Evolutionary conservation across 1,140 invertebrate species (phyloP).

Genomic region (Trachymyrmex septentrionalis): DNA sequence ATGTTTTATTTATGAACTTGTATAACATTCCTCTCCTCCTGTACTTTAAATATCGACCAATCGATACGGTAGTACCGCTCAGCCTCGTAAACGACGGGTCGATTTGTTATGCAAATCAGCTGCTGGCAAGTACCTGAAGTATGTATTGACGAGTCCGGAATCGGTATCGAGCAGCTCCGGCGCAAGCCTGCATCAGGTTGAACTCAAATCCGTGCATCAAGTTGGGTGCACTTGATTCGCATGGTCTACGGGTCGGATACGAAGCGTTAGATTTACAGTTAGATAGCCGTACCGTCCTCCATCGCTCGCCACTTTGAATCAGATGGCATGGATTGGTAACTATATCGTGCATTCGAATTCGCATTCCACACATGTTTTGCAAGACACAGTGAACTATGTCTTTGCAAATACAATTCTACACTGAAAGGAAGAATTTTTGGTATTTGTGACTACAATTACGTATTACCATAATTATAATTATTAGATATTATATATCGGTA

Average conservation of each 20-base stretch:
- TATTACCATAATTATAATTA: no score
- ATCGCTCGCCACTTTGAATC: conserved; percentile 55
- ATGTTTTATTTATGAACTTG: conserved; percentile 2
- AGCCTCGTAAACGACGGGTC: conserved; percentile 46
- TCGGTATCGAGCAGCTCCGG: conserved; percentile 13
- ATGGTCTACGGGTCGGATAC: conserved; percentile 61
- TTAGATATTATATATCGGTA: no score
- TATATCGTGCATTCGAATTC: conserved; percentile 5
- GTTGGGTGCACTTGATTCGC: conserved; percentile 65
- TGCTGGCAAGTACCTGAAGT: conserved; percentile 44
- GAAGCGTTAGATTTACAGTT: conserved; percentile 80
- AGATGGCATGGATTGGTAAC: conserved; percentile 66
- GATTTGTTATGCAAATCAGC: conserved; percentile 73
- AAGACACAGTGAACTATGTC: not conserved
- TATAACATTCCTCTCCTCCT: not conserved
- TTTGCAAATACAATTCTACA: not conserved
- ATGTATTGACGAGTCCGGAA: conserved; percentile 48
- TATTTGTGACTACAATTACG: no score
- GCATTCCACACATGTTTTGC: not conserved
- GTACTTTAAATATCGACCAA: conserved; percentile 60
- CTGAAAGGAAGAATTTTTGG: no score
- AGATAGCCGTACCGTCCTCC: conserved; percentile 67
- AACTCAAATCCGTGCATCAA: conserved; percentile 11
- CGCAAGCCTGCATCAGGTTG: conserved; percentile 14
- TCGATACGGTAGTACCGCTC: not conserved